Percentiles rank a stretch among this genome's conserved stretches.
These are phyloP conservation scores for Microhierax caerulescens DNA, from an alignment of 2,797 vertebrate genomes.

Conservation along the genomic window DNA sequence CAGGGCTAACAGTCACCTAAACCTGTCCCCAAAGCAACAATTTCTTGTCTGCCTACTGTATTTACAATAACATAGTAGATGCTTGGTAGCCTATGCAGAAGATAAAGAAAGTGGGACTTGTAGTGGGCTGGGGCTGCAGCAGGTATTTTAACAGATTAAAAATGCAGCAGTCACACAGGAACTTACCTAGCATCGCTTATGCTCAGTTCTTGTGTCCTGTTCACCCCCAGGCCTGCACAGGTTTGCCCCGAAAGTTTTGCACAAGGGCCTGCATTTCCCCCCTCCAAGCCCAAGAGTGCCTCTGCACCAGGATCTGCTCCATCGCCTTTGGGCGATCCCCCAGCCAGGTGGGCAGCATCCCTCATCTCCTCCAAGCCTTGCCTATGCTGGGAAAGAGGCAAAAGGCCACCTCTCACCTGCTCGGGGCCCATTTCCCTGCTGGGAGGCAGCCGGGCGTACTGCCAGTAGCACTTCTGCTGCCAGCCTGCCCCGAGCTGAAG, in stretches of 20 bases:
- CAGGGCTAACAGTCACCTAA: not conserved
- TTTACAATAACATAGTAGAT: not conserved
- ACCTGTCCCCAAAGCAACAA: not conserved
- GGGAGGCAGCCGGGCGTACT: rapidly evolving
- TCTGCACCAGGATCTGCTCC: not conserved
- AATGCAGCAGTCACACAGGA: not conserved
- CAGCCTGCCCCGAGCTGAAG: not conserved
- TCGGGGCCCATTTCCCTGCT: rapidly evolving
- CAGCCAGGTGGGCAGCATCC: not conserved
- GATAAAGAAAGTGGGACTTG: not conserved
- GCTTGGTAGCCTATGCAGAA: not conserved
- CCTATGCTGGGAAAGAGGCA: not conserved
- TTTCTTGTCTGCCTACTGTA: not conserved
- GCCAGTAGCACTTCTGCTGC: not conserved
- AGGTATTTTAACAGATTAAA: not conserved
- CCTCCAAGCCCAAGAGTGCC: not conserved
- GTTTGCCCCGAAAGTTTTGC: not conserved
- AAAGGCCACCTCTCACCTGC: not conserved
- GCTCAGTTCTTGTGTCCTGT: not conserved
- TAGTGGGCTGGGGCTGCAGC: not conserved
- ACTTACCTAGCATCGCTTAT: not conserved
- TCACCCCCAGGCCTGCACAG: not conserved
- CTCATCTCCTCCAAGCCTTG: not conserved
- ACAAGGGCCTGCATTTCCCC: not conserved
- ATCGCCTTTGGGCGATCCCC: not conserved